Percentiles rank a stretch among this genome's conserved stretches.
These are phyloP conservation scores for Tricholaema leucomelas DNA, from an alignment of 2,113 vertebrate genomes.

Conservation along the genomic window DNA sequence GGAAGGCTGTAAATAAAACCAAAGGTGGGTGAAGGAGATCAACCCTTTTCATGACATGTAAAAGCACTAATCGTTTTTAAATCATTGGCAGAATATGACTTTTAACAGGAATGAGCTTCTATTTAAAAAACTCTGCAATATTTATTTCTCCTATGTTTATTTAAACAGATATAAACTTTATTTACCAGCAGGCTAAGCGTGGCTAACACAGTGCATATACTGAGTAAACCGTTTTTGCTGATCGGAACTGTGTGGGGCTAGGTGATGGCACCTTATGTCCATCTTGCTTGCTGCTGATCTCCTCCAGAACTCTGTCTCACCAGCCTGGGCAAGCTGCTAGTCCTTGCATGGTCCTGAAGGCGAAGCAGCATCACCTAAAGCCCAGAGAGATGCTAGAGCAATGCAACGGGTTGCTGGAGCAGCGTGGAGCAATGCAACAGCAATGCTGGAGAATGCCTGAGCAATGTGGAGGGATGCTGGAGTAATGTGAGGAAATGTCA, in stretches of 20 bases:
- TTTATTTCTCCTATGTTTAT: not conserved
- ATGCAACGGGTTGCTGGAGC: not conserved
- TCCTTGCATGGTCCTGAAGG: not conserved
- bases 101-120: not conserved
- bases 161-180: not conserved
- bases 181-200: not conserved
- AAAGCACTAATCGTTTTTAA: slow-evolving; percentile 20
- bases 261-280: accelerated
- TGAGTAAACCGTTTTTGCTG: not conserved
- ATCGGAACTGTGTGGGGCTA: not conserved
- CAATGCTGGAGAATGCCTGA: not conserved
- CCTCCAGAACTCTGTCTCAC: too few species aligned
- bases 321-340: not conserved
- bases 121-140: not conserved
- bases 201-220: not conserved
- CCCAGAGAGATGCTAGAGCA: not conserved
- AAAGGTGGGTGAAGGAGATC: not conserved
- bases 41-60: not conserved
- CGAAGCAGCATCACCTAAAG: not conserved
- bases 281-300: not conserved
- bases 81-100: not conserved
- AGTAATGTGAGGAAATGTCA: not conserved
- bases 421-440: accelerated
- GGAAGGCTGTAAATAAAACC: slow-evolving; percentile 20
- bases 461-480: accelerated